A percentile compares a stretch with the other conserved stretches of the same genome.
Evolutionary conservation across 2,888 invertebrate genomes (phyloP).

Genomic region (Phyllotreta cruciferae): DNA sequence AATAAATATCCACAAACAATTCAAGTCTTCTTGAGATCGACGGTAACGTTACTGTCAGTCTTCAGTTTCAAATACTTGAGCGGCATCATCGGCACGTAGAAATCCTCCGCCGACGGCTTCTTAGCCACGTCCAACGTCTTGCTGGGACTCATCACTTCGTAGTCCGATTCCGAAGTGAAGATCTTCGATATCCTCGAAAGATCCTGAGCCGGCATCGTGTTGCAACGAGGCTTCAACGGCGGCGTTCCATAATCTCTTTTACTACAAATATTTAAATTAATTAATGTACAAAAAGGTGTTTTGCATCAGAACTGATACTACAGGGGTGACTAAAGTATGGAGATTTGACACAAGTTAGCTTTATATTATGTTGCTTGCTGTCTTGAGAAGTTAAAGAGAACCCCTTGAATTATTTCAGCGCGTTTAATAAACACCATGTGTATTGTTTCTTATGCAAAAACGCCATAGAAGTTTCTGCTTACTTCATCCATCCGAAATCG

Average conservation of each 20-base stretch:
- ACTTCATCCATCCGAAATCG: slow-evolving; percentile 27
- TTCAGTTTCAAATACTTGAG: slow-evolving; percentile 25
- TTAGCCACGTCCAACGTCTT: slow-evolving; percentile 45
- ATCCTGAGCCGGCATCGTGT: slow-evolving; percentile 56
- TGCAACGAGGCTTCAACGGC: slow-evolving; percentile 52
- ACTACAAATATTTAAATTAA: slow-evolving; percentile 6
- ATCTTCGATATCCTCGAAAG: slow-evolving; percentile 55
- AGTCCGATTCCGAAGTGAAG: slow-evolving; percentile 53
- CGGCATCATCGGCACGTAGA: slow-evolving; percentile 57
- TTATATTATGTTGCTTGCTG: no score
- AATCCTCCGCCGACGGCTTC: slow-evolving; percentile 46
- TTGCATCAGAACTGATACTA: no score
- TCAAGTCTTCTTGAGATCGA: slow-evolving; percentile 24
- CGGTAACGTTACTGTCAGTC: slow-evolving; percentile 20
- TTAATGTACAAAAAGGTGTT: neutral
- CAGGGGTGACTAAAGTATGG: no score
- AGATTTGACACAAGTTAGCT: no score
- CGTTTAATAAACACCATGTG: no score
- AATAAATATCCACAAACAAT: slow-evolving; percentile 5
- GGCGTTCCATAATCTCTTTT: neutral
- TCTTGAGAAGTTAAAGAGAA: no score
- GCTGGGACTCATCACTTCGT: slow-evolving; percentile 56
- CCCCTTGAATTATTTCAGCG: no score
- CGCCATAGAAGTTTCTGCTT: neutral
- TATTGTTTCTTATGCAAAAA: no score